A percentile compares a stretch with the other conserved stretches of the same genome.
Conservation (phyloP, 1,140 invertebrate genomes). For the Apis florea region DNA sequence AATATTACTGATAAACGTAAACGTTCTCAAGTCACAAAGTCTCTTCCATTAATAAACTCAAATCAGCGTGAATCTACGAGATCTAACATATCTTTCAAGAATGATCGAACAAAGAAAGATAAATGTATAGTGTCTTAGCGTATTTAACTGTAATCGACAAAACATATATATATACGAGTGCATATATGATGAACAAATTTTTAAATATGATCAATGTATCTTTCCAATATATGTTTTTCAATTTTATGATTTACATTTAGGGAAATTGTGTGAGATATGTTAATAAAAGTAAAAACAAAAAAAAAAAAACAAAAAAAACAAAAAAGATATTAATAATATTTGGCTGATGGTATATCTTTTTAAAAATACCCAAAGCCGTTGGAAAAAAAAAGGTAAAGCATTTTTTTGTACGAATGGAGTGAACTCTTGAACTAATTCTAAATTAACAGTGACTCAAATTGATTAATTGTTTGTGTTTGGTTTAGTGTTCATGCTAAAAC, state of each 20-base stretch:
- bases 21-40: slow-evolving; percentile 19
- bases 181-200: slow-evolving; percentile 6
- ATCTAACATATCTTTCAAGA: slow-evolving; percentile 27
- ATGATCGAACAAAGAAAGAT: slow-evolving; percentile 68
- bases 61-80: slow-evolving; percentile 32
- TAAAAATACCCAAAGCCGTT: slow-evolving; percentile 63
- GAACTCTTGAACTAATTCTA: slow-evolving; percentile 70
- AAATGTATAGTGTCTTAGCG: slow-evolving; percentile 72
- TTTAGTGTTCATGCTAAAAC: slow-evolving; percentile 67
- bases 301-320: not conserved
- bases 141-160: not conserved
- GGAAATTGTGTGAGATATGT: slow-evolving; percentile 74
- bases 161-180: slow-evolving; percentile 2
- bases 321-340: slow-evolving; percentile 59
- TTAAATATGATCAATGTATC: slow-evolving; percentile 11
- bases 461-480: slow-evolving; percentile 70
- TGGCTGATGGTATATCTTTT: slow-evolving; percentile 75
- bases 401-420: slow-evolving; percentile 73
- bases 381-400: slow-evolving; percentile 72
- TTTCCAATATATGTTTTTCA: slow-evolving; percentile 49
- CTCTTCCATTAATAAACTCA: slow-evolving; percentile 25
- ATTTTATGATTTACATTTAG: slow-evolving; percentile 65
- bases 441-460: slow-evolving; percentile 66
- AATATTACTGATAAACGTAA: slow-evolving; percentile 26
- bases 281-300: slow-evolving; percentile 73